These are phyloP conservation scores for Myotis lucifugus DNA, from an alignment of 2,113 vertebrate species.

Conservation along the genomic window DNA sequence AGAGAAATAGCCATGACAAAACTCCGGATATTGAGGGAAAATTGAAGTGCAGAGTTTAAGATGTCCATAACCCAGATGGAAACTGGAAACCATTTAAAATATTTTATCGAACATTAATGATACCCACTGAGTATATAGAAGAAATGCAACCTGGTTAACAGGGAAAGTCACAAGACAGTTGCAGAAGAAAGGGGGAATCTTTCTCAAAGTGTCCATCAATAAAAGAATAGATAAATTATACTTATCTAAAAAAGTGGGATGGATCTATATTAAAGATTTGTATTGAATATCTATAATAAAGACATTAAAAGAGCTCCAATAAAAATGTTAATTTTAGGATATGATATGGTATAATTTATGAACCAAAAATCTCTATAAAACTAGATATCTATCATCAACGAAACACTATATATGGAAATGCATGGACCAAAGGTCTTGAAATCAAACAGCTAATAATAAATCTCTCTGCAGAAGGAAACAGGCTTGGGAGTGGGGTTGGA, in stretches of 20 bases:
- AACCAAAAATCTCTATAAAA: background rate
- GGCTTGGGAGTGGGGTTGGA: background rate
- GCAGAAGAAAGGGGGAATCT: background rate
- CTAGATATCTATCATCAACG: background rate
- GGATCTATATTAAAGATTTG: background rate
- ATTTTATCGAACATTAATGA: background rate
- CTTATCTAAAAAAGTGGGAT: background rate
- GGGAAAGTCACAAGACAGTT: background rate
- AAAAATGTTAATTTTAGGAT: slow-evolving; percentile 1
- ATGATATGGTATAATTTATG: background rate
- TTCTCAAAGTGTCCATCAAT: background rate
- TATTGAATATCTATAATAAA: background rate
- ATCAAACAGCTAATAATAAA: background rate
- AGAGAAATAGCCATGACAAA: background rate
- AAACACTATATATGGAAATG: background rate
- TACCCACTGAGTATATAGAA: background rate
- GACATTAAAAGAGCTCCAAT: background rate
- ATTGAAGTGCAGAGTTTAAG: background rate
- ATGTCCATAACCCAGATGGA: background rate
- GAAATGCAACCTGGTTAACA: background rate
- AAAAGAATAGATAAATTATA: background rate
- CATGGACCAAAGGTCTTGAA: background rate
- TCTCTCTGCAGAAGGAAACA: background rate
- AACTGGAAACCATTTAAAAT: background rate
- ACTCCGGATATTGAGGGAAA: background rate